Conservation (phyloP, 2,888 invertebrate species). For the Philereme transversata region DNA sequence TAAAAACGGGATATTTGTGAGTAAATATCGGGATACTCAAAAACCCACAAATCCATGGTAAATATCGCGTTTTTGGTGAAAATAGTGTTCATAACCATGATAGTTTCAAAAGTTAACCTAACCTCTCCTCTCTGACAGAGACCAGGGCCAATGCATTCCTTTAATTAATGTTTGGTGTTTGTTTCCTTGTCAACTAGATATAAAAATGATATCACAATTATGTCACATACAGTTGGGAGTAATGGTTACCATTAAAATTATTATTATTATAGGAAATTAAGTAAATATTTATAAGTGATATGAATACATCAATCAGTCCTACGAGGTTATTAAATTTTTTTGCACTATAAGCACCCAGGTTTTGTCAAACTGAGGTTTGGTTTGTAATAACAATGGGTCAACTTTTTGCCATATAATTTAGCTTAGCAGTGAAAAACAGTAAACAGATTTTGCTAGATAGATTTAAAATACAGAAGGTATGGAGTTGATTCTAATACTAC, state of each 20-base stretch:
- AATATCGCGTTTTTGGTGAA: too few species aligned
- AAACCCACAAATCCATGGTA: too few species aligned
- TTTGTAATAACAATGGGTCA: not conserved
- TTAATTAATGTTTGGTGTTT: not conserved
- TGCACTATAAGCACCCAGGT: not conserved
- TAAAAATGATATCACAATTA: constrained; percentile 32
- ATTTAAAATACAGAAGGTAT: not conserved
- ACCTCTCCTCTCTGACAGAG: too few species aligned
- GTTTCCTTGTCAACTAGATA: constrained; percentile 11
- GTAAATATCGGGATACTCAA: too few species aligned
- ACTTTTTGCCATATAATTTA: not conserved
- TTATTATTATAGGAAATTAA: constrained; percentile 12
- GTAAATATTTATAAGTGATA: constrained; percentile 29
- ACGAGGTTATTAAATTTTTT: constrained; percentile 8
- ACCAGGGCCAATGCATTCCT: not conserved
- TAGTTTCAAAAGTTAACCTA: too few species aligned
- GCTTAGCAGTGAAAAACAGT: not conserved
- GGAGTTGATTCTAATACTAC: constrained; percentile 15
- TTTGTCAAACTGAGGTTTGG: not conserved
- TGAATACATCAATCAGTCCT: constrained; percentile 32
- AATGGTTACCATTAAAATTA: constrained; percentile 9
- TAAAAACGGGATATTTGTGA: too few species aligned
- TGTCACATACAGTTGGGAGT: constrained; percentile 26
- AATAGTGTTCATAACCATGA: too few species aligned
- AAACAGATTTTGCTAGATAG: not conserved